phyloP scores from a whole-genome alignment of 2,113 vertebrate species.

The Tinamus guttatus region DNA sequence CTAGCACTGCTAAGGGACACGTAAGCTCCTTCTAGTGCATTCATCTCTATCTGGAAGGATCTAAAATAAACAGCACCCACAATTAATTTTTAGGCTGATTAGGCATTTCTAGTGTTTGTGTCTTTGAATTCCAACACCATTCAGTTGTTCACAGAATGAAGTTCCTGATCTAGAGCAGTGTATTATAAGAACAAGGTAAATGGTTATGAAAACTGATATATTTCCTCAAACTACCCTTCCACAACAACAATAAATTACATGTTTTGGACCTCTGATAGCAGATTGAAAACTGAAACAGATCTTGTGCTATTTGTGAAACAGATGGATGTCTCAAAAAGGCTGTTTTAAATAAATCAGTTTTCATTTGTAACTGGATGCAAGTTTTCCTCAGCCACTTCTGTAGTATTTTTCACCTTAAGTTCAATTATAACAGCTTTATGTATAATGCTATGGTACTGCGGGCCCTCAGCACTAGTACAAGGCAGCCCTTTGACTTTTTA shows the following conservation, averaged over 20 bases:
- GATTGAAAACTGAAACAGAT: not conserved
- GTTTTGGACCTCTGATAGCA: not conserved
- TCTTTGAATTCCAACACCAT: not conserved
- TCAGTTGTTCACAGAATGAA: not conserved
- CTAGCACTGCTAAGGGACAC: not conserved
- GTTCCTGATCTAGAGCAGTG: not conserved
- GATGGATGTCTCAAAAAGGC: not conserved
- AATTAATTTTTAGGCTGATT: not conserved
- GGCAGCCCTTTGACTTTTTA: not conserved
- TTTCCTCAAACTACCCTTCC: not conserved
- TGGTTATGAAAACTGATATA: not conserved
- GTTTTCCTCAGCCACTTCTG: not conserved
- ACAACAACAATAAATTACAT: not conserved
- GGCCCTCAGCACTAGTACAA: not conserved
- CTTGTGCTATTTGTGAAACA: not conserved
- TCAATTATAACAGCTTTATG: not conserved
- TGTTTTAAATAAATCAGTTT: conserved; percentile 33
- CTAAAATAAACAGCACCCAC: not conserved
- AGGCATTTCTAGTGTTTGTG: not conserved
- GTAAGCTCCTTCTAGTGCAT: not conserved
- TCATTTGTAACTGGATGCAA: not conserved
- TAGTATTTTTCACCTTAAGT: not conserved
- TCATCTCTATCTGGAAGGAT: not conserved
- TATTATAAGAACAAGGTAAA: not conserved
- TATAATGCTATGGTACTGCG: not conserved